phyloP scores from a whole-genome alignment of 2,888 invertebrate species.

The Nebria brevicollis region DNA sequence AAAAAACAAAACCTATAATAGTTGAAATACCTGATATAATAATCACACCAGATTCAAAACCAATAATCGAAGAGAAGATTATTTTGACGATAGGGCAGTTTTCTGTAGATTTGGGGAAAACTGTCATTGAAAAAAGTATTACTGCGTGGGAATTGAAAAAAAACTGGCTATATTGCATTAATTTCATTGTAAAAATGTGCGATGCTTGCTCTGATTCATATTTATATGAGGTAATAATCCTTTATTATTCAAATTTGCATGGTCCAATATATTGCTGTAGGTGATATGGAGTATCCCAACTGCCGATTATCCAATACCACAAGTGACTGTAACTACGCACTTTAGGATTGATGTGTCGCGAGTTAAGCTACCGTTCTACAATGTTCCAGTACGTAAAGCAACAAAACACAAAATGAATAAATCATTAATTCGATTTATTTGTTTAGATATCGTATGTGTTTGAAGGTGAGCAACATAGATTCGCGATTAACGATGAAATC shows the following conservation, averaged over 20 bases:
- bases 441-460: conserved; percentile 59
- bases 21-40: too few relatives aligned
- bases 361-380: conserved; percentile 54
- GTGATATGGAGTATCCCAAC: conserved; percentile 63
- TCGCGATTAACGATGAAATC: conserved; percentile 55
- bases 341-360: conserved; percentile 60
- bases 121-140: conserved; percentile 51
- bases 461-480: conserved; percentile 57
- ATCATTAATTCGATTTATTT: conserved; percentile 14
- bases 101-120: conserved; percentile 50
- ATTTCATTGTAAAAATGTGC: conserved; percentile 51
- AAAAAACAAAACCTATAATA: not conserved
- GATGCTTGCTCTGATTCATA: conserved; percentile 55
- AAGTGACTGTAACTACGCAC: conserved; percentile 62
- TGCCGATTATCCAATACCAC: conserved; percentile 61
- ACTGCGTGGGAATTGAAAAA: conserved; percentile 53
- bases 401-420: not conserved
- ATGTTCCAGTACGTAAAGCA: conserved; percentile 52
- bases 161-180: conserved; percentile 54
- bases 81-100: conserved; percentile 54
- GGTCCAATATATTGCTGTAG: conserved; percentile 52
- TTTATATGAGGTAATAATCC: conserved; percentile 53
- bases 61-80: not conserved
- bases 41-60: not conserved
- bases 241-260: not conserved